phyloP scores from a whole-genome alignment of 2,113 vertebrate species.

The Eolophus roseicapilla region DNA sequence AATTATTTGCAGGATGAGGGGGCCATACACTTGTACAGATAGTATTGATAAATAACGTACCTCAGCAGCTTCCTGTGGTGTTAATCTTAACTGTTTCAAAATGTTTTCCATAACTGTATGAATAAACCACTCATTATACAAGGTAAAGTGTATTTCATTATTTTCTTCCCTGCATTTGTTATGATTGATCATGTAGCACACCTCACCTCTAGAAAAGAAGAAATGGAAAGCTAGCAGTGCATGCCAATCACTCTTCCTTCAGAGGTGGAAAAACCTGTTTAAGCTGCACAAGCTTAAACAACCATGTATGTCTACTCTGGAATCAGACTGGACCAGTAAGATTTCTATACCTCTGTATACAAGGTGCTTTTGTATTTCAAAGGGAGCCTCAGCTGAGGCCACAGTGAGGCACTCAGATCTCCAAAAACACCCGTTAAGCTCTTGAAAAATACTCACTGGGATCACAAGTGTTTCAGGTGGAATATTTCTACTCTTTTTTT shows the following conservation, averaged over 20 bases:
- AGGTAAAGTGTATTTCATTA: conserved; percentile 13
- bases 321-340: neutral
- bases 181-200: neutral
- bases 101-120: conserved; percentile 41
- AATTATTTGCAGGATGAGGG: conserved; percentile 24
- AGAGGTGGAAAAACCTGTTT: neutral
- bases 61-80: conserved; percentile 11
- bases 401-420: neutral
- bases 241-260: neutral
- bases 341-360: neutral
- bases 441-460: neutral
- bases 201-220: neutral
- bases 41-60: conserved; percentile 50
- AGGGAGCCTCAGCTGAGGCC: neutral
- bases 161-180: neutral
- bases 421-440: accelerated
- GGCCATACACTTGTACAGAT: conserved; percentile 4
- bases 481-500: neutral
- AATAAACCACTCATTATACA: conserved; percentile 34
- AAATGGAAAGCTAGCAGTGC: neutral
- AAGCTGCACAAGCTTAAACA: neutral
- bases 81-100: conserved; percentile 48
- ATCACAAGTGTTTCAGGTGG: neutral
- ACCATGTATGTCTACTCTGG: neutral
- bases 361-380: neutral